phyloP scores from a whole-genome alignment of 2,888 invertebrate genomes.

The Euphydryas editha region DNA sequence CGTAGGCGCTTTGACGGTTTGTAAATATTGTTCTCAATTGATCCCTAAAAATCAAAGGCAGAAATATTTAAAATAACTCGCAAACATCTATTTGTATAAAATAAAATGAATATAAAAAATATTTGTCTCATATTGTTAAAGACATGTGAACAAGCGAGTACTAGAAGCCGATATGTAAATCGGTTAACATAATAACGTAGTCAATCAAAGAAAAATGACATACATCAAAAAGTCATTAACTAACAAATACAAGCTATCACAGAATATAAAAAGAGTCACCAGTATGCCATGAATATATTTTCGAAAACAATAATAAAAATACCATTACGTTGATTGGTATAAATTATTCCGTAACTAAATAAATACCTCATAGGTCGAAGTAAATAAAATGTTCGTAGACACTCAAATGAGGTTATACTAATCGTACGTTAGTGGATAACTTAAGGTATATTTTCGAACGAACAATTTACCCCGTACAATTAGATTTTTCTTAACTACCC shows the following conservation, averaged over 20 bases:
- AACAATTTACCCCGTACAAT: constrained; percentile 40
- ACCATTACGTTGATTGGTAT: neutral
- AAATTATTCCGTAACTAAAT: neutral
- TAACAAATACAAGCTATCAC: neutral
- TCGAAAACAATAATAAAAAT: neutral
- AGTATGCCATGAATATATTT: no score
- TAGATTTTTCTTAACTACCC: constrained; percentile 43
- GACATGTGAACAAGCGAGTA: neutral
- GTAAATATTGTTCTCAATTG: no score
- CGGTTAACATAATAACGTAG: neutral
- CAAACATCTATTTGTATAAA: no score
- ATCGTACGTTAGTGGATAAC: constrained; percentile 3
- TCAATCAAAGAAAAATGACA: neutral
- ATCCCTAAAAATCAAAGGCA: no score
- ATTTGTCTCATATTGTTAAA: no score
- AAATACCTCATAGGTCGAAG: neutral
- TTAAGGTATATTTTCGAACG: neutral
- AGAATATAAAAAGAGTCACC: neutral
- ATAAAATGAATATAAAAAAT: no score
- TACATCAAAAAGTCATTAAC: neutral
- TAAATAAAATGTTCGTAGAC: neutral
- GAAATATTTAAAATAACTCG: no score
- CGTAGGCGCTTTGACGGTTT: no score
- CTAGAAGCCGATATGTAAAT: neutral
- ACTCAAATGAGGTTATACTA: neutral